Base-by-base conservation (phyloP, 2,888 invertebrate species). In the Aproaerema taeniolella region DNA sequence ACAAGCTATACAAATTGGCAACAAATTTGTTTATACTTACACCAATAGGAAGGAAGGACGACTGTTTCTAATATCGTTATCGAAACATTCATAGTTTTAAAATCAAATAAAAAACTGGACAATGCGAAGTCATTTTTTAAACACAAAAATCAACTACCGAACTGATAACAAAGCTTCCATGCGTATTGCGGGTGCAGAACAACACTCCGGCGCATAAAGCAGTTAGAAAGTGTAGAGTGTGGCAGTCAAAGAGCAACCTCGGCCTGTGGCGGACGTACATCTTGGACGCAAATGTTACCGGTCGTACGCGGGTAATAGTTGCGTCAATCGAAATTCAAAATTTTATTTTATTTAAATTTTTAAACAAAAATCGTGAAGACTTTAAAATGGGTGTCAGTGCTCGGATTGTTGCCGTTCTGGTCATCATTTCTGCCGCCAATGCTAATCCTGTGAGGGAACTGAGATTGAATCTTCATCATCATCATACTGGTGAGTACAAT, bases 221-320 rank as follows among this genome's bases (percentile, higher is more conserved):
- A 62, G 68, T 64, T 86, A 85, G 87, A 87, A 87, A 86, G 87
- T 85, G 58, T 64, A 56, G 58, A 57, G 61, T 44, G 55, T 53
- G 54, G 64, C 70, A 87, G 87, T 87, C 70, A 70, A 60, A 66
- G 63, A 66, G 67, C 61, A 66, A 58, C 61, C 65, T 67, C 67
- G 62, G 66, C 50, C 54, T 56, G 58, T 47, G 58, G 47, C 63
- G 57, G 64, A 71, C 81, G 81, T 66, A 52, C 49, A 17, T 13
- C 14, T 37, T 20, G n/a, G 75, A 69, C 82, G 81, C 77, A 83
- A 83, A 82, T 82, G 66, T 79, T 74, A 80, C 80, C 81, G 75
- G 64, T 51, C 62, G 53, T 57, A 69, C 74, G 80, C 81, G 81
- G 80, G 69, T 73, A 78, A 79, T 76, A 82, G 82, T 83, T 83